Base-by-base conservation (phyloP, 2,888 invertebrate species). In the Tillus elongatus region DNA sequence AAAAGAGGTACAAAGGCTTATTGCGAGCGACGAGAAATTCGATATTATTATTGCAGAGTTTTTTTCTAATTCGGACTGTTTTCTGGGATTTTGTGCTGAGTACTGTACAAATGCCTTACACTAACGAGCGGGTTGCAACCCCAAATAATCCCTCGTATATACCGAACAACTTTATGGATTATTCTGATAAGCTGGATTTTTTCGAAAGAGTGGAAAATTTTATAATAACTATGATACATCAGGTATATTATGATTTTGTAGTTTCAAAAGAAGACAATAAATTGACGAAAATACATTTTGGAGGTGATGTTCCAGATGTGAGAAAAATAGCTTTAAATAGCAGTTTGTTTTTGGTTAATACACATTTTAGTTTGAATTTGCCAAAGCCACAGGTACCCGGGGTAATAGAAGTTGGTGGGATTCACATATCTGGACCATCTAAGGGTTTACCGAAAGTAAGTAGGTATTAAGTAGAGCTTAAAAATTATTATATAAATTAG, bases 331-430 rank as follows among this genome's bases (percentile, higher is more conserved):
- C n/a, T n/a, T n/a, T n/a, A n/a, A n/a, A n/a, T n/a, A n/a, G n/a
- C n/a, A n/a, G n/a, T n/a, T n/a, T n/a, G 13, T 43, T 70, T 14
- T 49, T 72, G 3, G 55, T 67, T 15, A 71, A 72, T 42, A 63
- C 66, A 2, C 67, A 70, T 46, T 54, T 63, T 41, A 60, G 58
- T 13, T 47, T 70, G 28, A 69, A 68, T 40, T 61, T 64, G 6
- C 64, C 69, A 6, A 56, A 62, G 42, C 67, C 69, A 1, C 42
- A 64, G 12, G 65, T 67, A 13, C 72, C 73, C 0, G 61, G 61
- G 12, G 53, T 70, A 9, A 61, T 73, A 2, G 72, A 73, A 58
- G 64, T 74, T 3, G 72, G 70, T 15, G 74, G 74, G 13, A 58
- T 73, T 36, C 72, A 73, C 57, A 56, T 73, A 12, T 15, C 31